Percentiles rank a stretch among this genome's conserved stretches.
Evolutionary conservation across 2,888 invertebrate genomes (phyloP).

Genomic region (Lamellibrachia columna): DNA sequence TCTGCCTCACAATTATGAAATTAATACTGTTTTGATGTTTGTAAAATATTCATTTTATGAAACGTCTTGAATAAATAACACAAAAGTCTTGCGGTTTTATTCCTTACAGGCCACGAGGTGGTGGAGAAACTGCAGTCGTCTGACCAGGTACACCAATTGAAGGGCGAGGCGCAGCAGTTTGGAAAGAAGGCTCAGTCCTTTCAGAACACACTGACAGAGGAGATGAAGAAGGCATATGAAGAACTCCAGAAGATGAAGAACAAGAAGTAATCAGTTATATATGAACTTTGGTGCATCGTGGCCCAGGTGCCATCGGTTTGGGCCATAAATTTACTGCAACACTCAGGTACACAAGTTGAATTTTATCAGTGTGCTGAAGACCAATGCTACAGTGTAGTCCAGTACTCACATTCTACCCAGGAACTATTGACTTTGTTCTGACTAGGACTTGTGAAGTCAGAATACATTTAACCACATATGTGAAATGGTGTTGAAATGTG

Average conservation of each 20-base stretch:
- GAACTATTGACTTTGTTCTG: too few species aligned
- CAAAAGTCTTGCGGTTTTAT: not conserved
- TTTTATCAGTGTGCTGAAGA: not conserved
- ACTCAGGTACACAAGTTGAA: not conserved
- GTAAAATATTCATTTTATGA: too few species aligned
- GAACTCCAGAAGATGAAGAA: conserved; percentile 22
- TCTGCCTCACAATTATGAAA: too few species aligned
- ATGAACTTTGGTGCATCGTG: not conserved
- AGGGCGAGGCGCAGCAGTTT: conserved; percentile 19
- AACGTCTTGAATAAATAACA: not conserved
- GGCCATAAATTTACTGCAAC: not conserved
- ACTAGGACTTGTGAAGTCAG: not conserved
- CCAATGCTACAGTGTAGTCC: not conserved
- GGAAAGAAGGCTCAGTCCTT: conserved; percentile 22
- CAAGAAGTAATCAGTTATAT: not conserved
- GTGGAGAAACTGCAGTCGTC: conserved; percentile 29
- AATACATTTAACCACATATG: not conserved
- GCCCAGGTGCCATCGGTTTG: not conserved
- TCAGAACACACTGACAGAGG: conserved; percentile 21
- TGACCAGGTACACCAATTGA: conserved; percentile 24
- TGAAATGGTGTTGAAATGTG: not conserved
- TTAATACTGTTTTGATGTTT: too few species aligned
- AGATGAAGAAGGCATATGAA: conserved; percentile 26
- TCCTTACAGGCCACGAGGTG: conserved; percentile 28
- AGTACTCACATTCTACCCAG: too few species aligned